Evolutionary conservation across 1,140 invertebrate genomes (phyloP), one percentile per base, ranked within the genome.

Genomic region (Penaeus vannamei): DNA sequence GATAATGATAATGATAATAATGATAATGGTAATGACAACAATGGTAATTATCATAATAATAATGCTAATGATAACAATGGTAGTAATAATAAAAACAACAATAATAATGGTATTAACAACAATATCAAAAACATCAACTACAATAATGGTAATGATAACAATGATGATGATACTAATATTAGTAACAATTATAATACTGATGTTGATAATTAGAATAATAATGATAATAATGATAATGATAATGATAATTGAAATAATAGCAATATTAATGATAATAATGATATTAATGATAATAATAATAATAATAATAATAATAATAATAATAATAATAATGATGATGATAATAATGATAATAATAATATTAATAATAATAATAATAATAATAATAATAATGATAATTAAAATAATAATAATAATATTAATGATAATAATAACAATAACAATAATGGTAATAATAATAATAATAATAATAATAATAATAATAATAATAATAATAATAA

Each of bases 291-390:
- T 72, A 72, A 72, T 72, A 29, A 72, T 72, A 72, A 72, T 72
- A 72, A 29, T 72, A 72, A 72, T 72, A 29, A 72, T 72, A 72
- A 72, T 72, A 72, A 72, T 72, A 29, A 72, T 29, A 72, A 72
- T 29, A 72, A 72, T 72, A 72, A 72, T 72, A 72, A 72, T 72
- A 72, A 72, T 72, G 17, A 72, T 72, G n/a, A 72, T 72, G n/a
- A 72, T 72, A 72, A 72, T 72, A 72, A 72, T 72, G n/a, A 72
- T 72, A 26, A 72, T 72, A 72, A 72, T 72, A 72, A 72, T 72
- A 72, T 10, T 72, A 26, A 72, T 72, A 26, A 72, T 72, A 72
- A 72, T 72, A 72, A 72, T 72, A 72, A 72, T 72, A 72, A 72
- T 72, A 26, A 72, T 72, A 72, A 72, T 72, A 19, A 72, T 72